phyloP scores from a whole-genome alignment of 2,797 vertebrate species.

The Apodemus agrarius region DNA sequence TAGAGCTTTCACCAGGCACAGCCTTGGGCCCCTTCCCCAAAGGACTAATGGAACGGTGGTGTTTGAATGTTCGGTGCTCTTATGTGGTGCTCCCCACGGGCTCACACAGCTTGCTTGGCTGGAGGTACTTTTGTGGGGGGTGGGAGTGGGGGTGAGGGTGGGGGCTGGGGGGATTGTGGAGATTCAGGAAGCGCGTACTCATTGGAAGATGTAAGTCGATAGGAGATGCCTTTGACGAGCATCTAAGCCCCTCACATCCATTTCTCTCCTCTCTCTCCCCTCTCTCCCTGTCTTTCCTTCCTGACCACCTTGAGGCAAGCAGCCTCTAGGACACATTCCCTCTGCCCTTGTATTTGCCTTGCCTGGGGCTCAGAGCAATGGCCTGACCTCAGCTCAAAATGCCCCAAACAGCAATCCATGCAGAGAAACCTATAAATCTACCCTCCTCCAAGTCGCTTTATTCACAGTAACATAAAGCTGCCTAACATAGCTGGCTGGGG shows the following conservation, averaged over 20 bases:
- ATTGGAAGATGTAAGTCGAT: background rate
- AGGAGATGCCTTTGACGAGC: background rate
- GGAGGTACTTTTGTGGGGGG: background rate
- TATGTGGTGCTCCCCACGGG: background rate
- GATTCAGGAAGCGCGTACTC: background rate
- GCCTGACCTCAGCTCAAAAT: background rate
- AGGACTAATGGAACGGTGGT: background rate
- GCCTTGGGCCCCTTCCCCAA: background rate
- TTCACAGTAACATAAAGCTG: background rate
- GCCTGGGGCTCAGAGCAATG: background rate
- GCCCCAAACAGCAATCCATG: background rate
- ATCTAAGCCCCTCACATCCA: background rate
- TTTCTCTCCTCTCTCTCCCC: too few species aligned
- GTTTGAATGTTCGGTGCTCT: too few species aligned
- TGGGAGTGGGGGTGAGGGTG: too few species aligned
- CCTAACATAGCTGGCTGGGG: background rate
- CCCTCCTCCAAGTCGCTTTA: background rate
- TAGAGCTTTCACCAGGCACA: background rate
- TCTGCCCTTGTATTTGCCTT: background rate
- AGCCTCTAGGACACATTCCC: background rate
- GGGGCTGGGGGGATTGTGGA: too few species aligned
- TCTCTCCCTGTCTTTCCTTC: background rate
- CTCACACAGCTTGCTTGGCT: background rate
- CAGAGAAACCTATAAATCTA: background rate
- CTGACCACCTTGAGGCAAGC: background rate